Percentiles rank a stretch among this genome's conserved stretches.
These are phyloP conservation scores for Rhamphomyia laevipes DNA, from an alignment of 2,888 invertebrate genomes.

Conservation along the genomic window DNA sequence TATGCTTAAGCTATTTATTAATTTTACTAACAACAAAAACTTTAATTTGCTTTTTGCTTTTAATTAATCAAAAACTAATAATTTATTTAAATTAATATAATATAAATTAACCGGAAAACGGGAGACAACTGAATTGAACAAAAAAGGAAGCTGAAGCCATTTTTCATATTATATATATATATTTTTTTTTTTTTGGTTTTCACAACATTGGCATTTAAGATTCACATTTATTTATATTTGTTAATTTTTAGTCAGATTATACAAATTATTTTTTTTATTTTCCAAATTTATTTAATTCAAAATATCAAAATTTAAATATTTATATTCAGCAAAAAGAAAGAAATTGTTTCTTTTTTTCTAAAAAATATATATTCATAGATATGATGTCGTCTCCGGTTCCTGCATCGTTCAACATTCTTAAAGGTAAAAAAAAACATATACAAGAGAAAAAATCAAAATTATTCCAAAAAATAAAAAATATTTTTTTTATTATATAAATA, in stretches of 20 bases:
- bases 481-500: too few species aligned
- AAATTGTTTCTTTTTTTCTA: constrained; percentile 1
- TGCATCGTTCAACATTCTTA: constrained; percentile 77
- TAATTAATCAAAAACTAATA: too few species aligned
- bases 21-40: not conserved
- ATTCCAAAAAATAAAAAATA: not conserved
- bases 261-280: not conserved
- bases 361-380: constrained; percentile 19
- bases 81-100: too few species aligned
- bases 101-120: too few species aligned
- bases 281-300: constrained; percentile 10
- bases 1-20: not conserved
- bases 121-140: too few species aligned
- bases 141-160: too few species aligned
- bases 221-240: too few species aligned
- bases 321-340: constrained; percentile 13
- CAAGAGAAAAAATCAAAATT: not conserved
- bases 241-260: too few species aligned
- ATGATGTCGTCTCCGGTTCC: constrained; percentile 68
- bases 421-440: constrained; percentile 53
- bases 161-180: too few species aligned
- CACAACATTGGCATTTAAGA: too few species aligned
- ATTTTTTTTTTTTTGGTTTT: too few species aligned
- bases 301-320: constrained; percentile 14
- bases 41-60: too few species aligned